Evolutionary conservation across 2,888 invertebrate genomes (phyloP), one percentile per base, ranked within the genome.

Genomic region (Ophion ventricosus): DNA sequence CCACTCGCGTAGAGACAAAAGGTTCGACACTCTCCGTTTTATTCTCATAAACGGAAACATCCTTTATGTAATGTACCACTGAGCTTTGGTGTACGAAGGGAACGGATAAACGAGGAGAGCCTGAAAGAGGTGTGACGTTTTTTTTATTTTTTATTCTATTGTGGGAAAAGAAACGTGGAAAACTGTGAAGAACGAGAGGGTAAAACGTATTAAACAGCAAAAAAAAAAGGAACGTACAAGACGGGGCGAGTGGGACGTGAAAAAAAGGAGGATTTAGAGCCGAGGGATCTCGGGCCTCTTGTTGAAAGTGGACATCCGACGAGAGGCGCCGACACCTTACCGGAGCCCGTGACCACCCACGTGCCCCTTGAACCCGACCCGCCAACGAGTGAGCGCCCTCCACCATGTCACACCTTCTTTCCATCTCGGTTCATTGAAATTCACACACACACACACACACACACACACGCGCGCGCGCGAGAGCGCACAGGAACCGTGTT

Each of bases 291-390:
- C 66, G 72, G 76, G 77, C 59, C 72, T 73, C 82, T 77, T 54
- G 82, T 82, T 77, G 49, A 72, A 66, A 77, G 82, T 77, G 82
- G 72, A 82, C 70, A 72, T 35, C 40, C 75, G 70, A 78, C 77
- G 77, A 76, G 74, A 66, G 43, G 57, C 64, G 70, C 70, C 76
- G 77, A 82, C 82, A 77, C 82, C 82, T 82, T 76, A 56, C 70
- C 64, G 64, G 70, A 57, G 66, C 43, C 72, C 57, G 77, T 77
- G 82, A 82, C 82, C 82, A 82, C 82, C 82, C 82, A 77, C 77
- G 82, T 77, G 72, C 20, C 77, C 66, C 66, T 82, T 82, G 66
- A 77, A 82, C 72, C 43, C 72, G 72, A 77, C 56, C 40, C 26
- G 69, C 69, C 69, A 69, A 61, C 59, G 66, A 76, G 57, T 57